These are phyloP conservation scores for Aldabrachelys gigantea DNA, from an alignment of 2,113 vertebrate genomes.

Conservation along the genomic window DNA sequence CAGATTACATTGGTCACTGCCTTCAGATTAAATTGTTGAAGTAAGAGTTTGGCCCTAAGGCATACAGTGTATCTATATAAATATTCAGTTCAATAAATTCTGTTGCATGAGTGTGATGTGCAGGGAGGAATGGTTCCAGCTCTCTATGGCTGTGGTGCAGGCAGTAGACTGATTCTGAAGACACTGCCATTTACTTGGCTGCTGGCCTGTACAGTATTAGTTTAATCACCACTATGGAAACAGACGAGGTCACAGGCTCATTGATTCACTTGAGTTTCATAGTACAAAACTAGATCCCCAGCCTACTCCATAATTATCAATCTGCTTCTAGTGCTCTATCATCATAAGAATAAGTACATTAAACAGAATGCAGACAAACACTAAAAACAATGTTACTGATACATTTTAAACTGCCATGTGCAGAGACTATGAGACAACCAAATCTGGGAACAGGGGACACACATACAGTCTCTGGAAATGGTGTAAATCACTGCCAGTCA, in stretches of 20 bases:
- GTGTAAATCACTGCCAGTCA: no score
- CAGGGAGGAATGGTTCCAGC: no score
- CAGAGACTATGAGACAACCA: not conserved
- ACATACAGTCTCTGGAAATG: no score
- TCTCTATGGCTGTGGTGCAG: no score
- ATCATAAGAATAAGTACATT: not conserved
- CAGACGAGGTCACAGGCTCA: not conserved
- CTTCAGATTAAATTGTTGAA: not conserved
- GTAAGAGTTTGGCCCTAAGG: not conserved
- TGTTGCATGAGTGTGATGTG: not conserved
- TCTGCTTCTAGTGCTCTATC: no score
- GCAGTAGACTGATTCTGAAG: not conserved
- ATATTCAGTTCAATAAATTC: not conserved
- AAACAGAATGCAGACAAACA: not conserved
- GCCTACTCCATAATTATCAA: not conserved
- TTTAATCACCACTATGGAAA: not conserved
- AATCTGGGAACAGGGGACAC: not conserved
- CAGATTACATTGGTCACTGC: no score
- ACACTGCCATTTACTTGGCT: not conserved
- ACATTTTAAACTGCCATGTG: not conserved
- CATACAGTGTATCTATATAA: not conserved
- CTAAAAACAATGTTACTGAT: not conserved
- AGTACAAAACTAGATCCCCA: not conserved
- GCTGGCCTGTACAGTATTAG: not conserved
- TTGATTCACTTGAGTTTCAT: fast-evolving